These are phyloP conservation scores for Alligator sinensis DNA, from an alignment of 2,113 vertebrate genomes.

Conservation along the genomic window DNA sequence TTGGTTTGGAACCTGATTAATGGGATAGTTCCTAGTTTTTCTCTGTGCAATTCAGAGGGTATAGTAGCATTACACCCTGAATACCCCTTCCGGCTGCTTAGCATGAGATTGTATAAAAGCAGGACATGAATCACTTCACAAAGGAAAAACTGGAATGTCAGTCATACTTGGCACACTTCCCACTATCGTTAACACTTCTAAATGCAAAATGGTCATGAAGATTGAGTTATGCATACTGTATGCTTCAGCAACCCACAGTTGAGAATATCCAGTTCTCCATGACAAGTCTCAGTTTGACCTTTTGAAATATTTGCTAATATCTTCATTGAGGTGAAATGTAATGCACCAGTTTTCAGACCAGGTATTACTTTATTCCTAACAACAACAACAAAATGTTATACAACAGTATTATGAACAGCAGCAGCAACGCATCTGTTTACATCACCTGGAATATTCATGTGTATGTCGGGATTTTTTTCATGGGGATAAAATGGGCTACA, in stretches of 20 bases:
- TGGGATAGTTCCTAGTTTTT: slow-evolving; percentile 7
- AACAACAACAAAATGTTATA: not conserved
- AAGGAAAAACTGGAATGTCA: not conserved
- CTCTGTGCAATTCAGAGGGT: slow-evolving; percentile 21
- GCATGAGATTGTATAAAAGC: not conserved
- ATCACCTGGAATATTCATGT: not conserved
- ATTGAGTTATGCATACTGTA: not conserved
- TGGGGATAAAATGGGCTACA: not conserved
- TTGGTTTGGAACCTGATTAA: slow-evolving; percentile 26
- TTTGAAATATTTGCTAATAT: not conserved
- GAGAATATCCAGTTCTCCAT: not conserved
- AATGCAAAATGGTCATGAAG: not conserved
- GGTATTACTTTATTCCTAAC: not conserved
- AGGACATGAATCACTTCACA: slow-evolving; percentile 26
- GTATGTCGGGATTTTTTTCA: not conserved
- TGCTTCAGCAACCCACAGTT: not conserved
- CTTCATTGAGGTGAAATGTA: not conserved
- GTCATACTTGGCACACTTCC: not conserved
- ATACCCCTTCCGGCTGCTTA: slow-evolving; percentile 13
- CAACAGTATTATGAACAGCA: not conserved
- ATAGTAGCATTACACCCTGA: slow-evolving; percentile 24
- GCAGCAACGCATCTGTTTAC: not conserved
- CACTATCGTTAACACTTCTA: not conserved
- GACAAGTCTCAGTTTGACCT: not conserved
- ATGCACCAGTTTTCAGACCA: not conserved